Conservation (phyloP, 1,140 invertebrate genomes). For the Geopemphigus sp. region DNA sequence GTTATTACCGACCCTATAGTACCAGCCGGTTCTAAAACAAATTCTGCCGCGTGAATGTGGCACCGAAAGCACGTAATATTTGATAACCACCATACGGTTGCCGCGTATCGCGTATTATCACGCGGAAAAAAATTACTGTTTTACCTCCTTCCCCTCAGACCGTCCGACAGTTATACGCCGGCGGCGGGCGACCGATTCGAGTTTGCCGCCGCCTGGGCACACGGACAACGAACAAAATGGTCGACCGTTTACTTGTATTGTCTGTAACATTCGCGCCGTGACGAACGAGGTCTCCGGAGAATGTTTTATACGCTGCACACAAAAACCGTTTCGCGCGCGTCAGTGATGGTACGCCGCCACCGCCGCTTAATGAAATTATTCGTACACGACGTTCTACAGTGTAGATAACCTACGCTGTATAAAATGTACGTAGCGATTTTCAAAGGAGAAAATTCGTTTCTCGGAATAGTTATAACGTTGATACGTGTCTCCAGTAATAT, state of each 20-base stretch:
- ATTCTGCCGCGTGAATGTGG: neutral
- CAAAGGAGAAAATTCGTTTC: no score
- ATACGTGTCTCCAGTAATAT: no score
- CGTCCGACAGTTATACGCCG: neutral
- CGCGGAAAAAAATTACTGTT: neutral
- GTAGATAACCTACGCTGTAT: neutral
- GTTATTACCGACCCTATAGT: no score
- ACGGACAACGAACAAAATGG: neutral
- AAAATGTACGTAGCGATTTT: neutral
- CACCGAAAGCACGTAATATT: neutral
- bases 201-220: neutral
- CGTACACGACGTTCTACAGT: neutral
- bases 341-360: neutral
- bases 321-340: neutral
- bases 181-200: neutral
- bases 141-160: neutral
- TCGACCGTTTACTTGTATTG: neutral
- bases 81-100: neutral
- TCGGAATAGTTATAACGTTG: no score
- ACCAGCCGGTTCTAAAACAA: no score
- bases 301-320: neutral
- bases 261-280: neutral
- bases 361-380: neutral
- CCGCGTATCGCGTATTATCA: slow-evolving; percentile 5
- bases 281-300: neutral